These are phyloP conservation scores for Mesorhabditis spiculigera DNA, from an alignment of 2,888 invertebrate species.

Conservation along the genomic window DNA sequence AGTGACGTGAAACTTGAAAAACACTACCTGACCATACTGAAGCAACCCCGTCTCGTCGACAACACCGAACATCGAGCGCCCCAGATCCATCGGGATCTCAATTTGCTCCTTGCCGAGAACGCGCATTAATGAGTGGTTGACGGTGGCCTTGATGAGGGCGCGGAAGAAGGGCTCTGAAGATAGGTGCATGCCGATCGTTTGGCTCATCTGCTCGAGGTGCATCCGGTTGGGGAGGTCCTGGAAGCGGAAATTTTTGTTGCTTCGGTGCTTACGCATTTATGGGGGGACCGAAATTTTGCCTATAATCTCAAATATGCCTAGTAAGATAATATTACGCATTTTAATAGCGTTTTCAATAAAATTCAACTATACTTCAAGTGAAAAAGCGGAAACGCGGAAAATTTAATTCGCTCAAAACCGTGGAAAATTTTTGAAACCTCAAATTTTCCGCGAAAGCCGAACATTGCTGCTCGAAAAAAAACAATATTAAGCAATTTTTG, in stretches of 20 bases:
- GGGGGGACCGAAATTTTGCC: no score
- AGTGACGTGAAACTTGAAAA: constrained; percentile 13
- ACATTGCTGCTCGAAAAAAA: no score
- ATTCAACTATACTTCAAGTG: no score
- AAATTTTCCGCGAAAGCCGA: no score
- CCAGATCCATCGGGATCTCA: constrained; percentile 28
- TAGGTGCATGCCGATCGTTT: constrained; percentile 13
- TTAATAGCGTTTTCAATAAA: no score
- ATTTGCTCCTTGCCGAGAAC: constrained; percentile 29
- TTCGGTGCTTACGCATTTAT: no score
- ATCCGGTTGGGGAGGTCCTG: constrained; percentile 16
- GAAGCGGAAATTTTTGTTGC: background rate
- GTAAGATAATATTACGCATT: no score
- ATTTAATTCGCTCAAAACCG: no score
- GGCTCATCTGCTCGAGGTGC: constrained; percentile 10
- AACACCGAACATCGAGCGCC: constrained; percentile 51
- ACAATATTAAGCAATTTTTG: no score
- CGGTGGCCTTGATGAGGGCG: constrained; percentile 12
- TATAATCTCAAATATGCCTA: no score
- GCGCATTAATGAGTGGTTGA: constrained; percentile 12
- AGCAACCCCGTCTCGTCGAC: constrained; percentile 50
- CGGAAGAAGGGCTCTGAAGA: constrained; percentile 20
- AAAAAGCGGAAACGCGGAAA: no score
- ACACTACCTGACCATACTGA: constrained; percentile 33
- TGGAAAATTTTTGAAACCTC: no score